A percentile compares a stretch with the other conserved stretches of the same genome.
Evolutionary conservation across 2,113 vertebrate genomes (phyloP).

Genomic region (Paramormyrops kingsleyae): DNA sequence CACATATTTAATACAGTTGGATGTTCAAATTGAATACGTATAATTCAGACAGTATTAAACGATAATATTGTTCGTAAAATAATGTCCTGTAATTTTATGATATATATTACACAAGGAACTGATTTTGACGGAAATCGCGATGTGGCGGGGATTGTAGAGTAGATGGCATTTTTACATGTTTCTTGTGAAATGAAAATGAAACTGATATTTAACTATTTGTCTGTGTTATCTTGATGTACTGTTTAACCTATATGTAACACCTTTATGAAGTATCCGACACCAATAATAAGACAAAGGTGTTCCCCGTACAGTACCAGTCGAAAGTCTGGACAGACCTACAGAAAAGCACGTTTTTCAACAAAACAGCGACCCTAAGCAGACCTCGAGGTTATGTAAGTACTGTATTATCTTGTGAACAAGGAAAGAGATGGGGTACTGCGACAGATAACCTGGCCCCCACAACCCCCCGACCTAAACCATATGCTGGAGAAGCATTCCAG

Average conservation of each 20-base stretch:
- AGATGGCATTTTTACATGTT: background rate
- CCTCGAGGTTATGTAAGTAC: background rate
- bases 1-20: background rate
- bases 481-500: background rate
- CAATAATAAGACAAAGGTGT: background rate
- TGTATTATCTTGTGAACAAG: background rate
- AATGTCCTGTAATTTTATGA: background rate
- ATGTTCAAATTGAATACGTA: background rate
- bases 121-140: background rate
- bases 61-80: background rate
- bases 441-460: background rate
- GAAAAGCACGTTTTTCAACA: background rate
- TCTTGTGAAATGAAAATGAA: background rate
- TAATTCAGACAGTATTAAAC: background rate
- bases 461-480: background rate
- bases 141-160: background rate
- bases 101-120: background rate
- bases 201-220: background rate
- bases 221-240: background rate
- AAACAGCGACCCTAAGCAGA: background rate
- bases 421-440: background rate
- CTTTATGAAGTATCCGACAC: background rate
- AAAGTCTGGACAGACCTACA: background rate
- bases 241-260: background rate
- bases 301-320: background rate